These are phyloP conservation scores for Centropyge bicolor DNA, from an alignment of 2,797 vertebrate genomes.

Conservation along the genomic window DNA sequence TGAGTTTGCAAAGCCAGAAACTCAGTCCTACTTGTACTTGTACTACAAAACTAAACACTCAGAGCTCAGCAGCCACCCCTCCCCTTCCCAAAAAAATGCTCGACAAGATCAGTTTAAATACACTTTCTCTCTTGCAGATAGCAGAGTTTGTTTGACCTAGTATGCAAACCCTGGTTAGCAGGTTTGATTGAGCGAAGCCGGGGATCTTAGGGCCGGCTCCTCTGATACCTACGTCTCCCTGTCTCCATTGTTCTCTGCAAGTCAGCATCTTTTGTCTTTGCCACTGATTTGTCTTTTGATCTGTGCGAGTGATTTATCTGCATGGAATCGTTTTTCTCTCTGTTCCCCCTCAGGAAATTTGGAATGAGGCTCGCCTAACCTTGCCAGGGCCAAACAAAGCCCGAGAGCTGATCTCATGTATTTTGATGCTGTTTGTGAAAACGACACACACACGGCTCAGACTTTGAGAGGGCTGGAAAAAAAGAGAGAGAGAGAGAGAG, in stretches of 20 bases:
- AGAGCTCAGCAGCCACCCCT: slow-evolving; percentile 12
- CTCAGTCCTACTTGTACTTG: slow-evolving; percentile 37
- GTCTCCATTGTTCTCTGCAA: slow-evolving; percentile 84
- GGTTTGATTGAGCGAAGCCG: slow-evolving; percentile 79
- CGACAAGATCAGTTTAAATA: slow-evolving; percentile 48
- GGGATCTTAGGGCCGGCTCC: slow-evolving; percentile 81
- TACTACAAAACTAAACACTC: slow-evolving; percentile 46
- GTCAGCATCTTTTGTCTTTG: slow-evolving; percentile 89
- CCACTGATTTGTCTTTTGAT: slow-evolving; percentile 88
- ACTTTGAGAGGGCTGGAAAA: slow-evolving; percentile 59
- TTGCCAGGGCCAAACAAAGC: slow-evolving; percentile 86
- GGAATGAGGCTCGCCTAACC: slow-evolving; percentile 86
- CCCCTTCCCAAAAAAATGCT: neutral
- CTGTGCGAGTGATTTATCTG: slow-evolving; percentile 87
- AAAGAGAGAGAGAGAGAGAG: slow-evolving; percentile 16
- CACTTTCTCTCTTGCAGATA: slow-evolving; percentile 35
- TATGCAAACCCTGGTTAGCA: slow-evolving; percentile 69
- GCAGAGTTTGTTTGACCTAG: slow-evolving; percentile 75
- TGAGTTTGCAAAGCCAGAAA: slow-evolving; percentile 69
- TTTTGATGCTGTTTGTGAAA: slow-evolving; percentile 84
- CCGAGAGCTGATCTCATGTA: slow-evolving; percentile 84
- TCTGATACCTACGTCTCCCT: slow-evolving; percentile 81
- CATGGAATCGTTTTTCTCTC: slow-evolving; percentile 86
- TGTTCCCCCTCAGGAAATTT: slow-evolving; percentile 87
- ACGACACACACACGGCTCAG: slow-evolving; percentile 61